Evolutionary conservation across 2,797 vertebrate species (phyloP), one percentile per base, ranked within the genome.

Genomic region (Sebastolobus altivelis): DNA sequence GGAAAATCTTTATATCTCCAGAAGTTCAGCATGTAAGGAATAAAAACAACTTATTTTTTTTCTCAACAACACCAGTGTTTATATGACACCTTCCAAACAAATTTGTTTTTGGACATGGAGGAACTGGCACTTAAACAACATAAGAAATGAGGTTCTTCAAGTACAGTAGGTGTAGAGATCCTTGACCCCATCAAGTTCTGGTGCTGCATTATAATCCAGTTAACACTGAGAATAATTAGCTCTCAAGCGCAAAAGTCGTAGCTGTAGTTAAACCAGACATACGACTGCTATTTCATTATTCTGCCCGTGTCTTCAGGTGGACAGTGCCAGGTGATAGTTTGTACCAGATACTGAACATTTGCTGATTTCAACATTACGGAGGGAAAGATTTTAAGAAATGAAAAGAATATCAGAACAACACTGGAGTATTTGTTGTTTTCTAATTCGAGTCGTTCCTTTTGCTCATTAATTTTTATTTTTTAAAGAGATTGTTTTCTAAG

Each of bases 401-500:
- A 25, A 66, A 77, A 56, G 2, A 4, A 62, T 81, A 69, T 83
- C 65, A 35, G 37, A 84, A 75, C 75, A 72, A 81, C 87, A 93
- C 91, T 94, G 91, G 87, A 93, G 85, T 82, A 73, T 70, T 84
- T 84, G 49, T 77, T 68, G 33, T 75, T 79, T 75, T 65, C 49
- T 79, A 70, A 84, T 86, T 85, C 65, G 33, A 87, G 73, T 85
- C 68, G 63, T 85, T 92, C 66, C 65, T 82, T 87, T 87, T 87
- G 72, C 77, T 90, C 5, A 20, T 52, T n/a, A 2, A 13, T 56
- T 86, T 91, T 92, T 84, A 11, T 46, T 55, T 86, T 91, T 90
- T 77, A 37, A 86, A 89, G 63, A 86, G n/a, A 66, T 88, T 85
- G 29, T 93, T 93, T 94, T 90, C 85, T 91, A 89, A 88, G 61